These are phyloP conservation scores for Gymnoscelis rufifasciata DNA, from an alignment of 2,888 invertebrate genomes.

Conservation along the genomic window DNA sequence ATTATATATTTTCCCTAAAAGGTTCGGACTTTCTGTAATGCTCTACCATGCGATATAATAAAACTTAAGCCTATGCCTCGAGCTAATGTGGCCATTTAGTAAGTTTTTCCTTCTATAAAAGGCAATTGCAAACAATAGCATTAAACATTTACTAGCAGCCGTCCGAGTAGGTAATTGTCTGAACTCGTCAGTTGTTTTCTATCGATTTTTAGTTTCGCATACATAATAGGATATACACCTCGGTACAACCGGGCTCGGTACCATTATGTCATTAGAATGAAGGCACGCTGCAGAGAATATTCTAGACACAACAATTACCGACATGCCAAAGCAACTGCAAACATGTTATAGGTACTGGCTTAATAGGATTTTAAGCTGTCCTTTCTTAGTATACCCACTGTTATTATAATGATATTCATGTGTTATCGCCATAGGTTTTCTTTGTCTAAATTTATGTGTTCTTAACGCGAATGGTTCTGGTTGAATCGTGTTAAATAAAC, in stretches of 20 bases:
- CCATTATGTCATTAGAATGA: slow-evolving; percentile 20
- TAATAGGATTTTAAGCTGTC: no score
- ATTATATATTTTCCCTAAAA: no score
- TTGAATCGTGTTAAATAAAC: no score
- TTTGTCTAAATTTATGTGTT: no score
- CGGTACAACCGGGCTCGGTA: no score
- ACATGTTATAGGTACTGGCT: no score
- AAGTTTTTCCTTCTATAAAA: slow-evolving; percentile 1
- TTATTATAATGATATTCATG: neutral
- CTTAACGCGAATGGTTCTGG: no score
- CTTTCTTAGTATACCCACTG: neutral
- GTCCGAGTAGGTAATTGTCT: slow-evolving; percentile 6
- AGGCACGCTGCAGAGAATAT: slow-evolving; percentile 9
- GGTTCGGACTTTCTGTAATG: slow-evolving; percentile 16
- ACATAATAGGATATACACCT: slow-evolving; percentile 8
- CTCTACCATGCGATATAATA: neutral
- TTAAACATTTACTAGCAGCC: slow-evolving; percentile 4
- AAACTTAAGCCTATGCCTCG: neutral
- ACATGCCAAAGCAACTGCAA: slow-evolving; percentile 3
- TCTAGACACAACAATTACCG: slow-evolving; percentile 9
- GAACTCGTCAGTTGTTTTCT: slow-evolving; percentile 3
- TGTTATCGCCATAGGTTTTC: neutral
- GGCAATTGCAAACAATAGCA: slow-evolving; percentile 4
- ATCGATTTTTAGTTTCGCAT: slow-evolving; percentile 20
- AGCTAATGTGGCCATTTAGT: neutral